phyloP scores from a whole-genome alignment of 2,888 invertebrate species.

The Plusia festucae region DNA sequence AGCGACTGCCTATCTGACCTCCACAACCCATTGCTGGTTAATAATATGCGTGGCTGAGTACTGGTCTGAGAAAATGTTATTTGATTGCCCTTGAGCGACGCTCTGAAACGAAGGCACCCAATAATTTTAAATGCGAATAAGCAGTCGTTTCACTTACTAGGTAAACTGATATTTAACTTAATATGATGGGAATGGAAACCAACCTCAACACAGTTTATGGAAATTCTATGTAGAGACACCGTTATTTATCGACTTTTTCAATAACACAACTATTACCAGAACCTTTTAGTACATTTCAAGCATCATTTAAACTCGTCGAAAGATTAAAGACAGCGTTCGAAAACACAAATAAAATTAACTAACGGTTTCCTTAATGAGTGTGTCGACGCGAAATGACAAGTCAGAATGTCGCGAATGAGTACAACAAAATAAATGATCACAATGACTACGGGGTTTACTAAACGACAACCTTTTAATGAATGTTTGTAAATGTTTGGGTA shows the following conservation, averaged over 20 bases:
- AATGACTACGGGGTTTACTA: constrained; percentile 75
- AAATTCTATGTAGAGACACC: neutral
- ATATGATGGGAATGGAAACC: too few relatives aligned
- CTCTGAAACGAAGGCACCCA: too few relatives aligned
- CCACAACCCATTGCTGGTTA: too few relatives aligned
- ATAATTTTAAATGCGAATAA: too few relatives aligned
- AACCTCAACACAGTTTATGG: too few relatives aligned
- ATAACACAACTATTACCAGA: neutral
- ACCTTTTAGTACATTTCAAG: neutral
- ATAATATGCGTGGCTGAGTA: too few relatives aligned
- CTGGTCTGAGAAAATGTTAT: too few relatives aligned
- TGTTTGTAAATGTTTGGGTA: constrained; percentile 8
- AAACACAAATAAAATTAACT: constrained; percentile 52
- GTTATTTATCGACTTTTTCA: neutral
- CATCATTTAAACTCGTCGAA: constrained; percentile 7
- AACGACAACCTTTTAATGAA: constrained; percentile 65
- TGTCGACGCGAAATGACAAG: constrained; percentile 62
- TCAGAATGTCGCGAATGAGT: constrained; percentile 65
- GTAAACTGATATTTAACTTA: too few relatives aligned
- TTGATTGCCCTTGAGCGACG: too few relatives aligned
- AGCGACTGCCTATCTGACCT: too few relatives aligned
- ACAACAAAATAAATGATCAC: constrained; percentile 70
- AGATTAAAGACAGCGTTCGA: constrained; percentile 42
- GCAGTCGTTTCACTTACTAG: too few relatives aligned
- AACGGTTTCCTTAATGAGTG: constrained; percentile 59